These are phyloP conservation scores for Anhinga rufa DNA, from an alignment of 2,113 vertebrate species.

Conservation along the genomic window DNA sequence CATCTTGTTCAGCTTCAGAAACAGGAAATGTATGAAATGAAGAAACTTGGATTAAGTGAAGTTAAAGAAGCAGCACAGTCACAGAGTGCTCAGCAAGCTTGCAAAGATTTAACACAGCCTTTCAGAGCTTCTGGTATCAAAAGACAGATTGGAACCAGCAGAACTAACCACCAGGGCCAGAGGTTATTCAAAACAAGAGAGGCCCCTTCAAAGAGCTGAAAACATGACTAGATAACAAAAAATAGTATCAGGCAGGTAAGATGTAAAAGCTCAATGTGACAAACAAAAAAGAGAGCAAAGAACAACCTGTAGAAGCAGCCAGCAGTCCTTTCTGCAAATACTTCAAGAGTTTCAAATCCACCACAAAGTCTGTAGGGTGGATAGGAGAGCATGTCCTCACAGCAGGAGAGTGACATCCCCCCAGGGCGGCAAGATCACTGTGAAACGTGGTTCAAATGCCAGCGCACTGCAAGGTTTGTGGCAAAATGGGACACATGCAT, in stretches of 20 bases:
- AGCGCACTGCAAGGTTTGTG: accelerated
- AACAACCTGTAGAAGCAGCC: not conserved
- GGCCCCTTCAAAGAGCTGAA: not conserved
- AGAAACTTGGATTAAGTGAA: not conserved
- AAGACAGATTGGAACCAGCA: not conserved
- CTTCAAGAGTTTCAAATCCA: not conserved
- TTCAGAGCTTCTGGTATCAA: not conserved
- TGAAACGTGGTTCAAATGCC: accelerated
- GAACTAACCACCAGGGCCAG: not conserved
- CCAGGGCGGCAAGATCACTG: not conserved
- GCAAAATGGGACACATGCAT: accelerated
- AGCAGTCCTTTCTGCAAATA: not conserved
- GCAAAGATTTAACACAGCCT: not conserved
- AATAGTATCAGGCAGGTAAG: not conserved
- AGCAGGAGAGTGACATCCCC: accelerated
- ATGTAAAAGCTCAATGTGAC: not conserved
- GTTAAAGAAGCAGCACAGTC: not conserved
- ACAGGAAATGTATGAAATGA: not conserved
- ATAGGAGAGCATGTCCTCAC: accelerated
- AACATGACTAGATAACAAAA: not conserved
- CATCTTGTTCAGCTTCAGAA: not conserved
- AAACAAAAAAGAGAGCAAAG: not conserved
- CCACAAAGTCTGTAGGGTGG: accelerated
- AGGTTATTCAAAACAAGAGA: not conserved
- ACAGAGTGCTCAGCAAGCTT: not conserved